These are phyloP conservation scores for Aproaerema taeniolella DNA, from an alignment of 2,888 invertebrate genomes.

Conservation along the genomic window DNA sequence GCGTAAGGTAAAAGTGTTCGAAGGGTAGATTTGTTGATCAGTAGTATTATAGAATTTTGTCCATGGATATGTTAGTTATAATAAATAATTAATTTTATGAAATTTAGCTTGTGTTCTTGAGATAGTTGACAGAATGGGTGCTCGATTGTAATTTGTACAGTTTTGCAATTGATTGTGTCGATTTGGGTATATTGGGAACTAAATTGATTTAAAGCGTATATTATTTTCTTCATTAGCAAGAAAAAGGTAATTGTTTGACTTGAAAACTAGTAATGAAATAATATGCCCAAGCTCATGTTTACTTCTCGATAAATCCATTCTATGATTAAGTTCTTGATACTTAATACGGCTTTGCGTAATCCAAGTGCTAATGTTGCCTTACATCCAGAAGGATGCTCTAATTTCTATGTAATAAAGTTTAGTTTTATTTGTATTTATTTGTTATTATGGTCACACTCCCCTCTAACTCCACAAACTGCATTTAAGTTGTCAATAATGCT, in stretches of 20 bases:
- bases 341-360: slow-evolving; percentile 43
- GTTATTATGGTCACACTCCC: slow-evolving; percentile 30
- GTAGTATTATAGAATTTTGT: too few relatives aligned
- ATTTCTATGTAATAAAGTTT: slow-evolving; percentile 23
- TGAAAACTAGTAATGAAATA: too few relatives aligned
- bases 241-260: too few relatives aligned
- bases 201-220: too few relatives aligned
- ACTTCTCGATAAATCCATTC: too few relatives aligned
- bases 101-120: slow-evolving; percentile 7
- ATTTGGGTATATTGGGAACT: too few relatives aligned
- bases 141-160: slow-evolving; percentile 1
- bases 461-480: slow-evolving; percentile 24
- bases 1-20: too few relatives aligned
- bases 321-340: too few relatives aligned
- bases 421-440: slow-evolving; percentile 26
- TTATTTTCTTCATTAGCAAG: too few relatives aligned
- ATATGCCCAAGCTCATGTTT: too few relatives aligned
- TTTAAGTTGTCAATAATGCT: slow-evolving; percentile 31
- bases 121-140: slow-evolving; percentile 2
- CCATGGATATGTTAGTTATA: slow-evolving; percentile 15
- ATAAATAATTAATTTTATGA: slow-evolving; percentile 9
- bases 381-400: slow-evolving; percentile 20
- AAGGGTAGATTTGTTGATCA: too few relatives aligned
- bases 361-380: slow-evolving; percentile 46
- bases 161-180: too few relatives aligned